A percentile compares a stretch with the other conserved stretches of the same genome.
Evolutionary conservation across 2,888 invertebrate genomes (phyloP).

Genomic region (Heliconius ethilla): DNA sequence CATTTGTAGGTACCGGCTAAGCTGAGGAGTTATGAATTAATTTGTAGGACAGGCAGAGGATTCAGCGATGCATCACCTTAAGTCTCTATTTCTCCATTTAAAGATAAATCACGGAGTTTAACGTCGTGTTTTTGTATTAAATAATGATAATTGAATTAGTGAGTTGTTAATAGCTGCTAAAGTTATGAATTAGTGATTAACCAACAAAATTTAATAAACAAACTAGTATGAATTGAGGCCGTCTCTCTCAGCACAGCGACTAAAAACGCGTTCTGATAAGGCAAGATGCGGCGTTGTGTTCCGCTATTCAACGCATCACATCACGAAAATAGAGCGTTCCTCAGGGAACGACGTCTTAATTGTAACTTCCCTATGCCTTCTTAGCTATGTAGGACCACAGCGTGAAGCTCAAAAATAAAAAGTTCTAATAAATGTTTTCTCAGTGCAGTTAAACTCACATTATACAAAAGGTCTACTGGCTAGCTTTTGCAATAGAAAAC

Average conservation of each 20-base stretch:
- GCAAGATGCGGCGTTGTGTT: neutral
- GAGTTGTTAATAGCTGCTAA: neutral
- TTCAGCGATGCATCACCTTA: neutral
- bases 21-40: neutral
- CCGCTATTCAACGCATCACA: neutral
- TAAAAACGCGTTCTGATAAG: neutral
- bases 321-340: neutral
- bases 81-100: neutral
- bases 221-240: neutral
- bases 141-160: neutral
- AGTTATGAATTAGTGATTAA: neutral
- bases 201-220: neutral
- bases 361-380: neutral
- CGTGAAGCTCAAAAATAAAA: too few relatives aligned
- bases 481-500: neutral
- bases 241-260: too few relatives aligned
- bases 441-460: constrained; percentile 5
- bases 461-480: neutral
- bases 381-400: too few relatives aligned
- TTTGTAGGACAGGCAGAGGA: neutral
- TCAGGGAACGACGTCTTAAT: neutral
- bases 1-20: neutral
- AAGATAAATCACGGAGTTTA: neutral
- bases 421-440: neutral
- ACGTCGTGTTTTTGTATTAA: neutral